Conservation (phyloP, 2,888 invertebrate species). For the Lycophotia porphyrea region DNA sequence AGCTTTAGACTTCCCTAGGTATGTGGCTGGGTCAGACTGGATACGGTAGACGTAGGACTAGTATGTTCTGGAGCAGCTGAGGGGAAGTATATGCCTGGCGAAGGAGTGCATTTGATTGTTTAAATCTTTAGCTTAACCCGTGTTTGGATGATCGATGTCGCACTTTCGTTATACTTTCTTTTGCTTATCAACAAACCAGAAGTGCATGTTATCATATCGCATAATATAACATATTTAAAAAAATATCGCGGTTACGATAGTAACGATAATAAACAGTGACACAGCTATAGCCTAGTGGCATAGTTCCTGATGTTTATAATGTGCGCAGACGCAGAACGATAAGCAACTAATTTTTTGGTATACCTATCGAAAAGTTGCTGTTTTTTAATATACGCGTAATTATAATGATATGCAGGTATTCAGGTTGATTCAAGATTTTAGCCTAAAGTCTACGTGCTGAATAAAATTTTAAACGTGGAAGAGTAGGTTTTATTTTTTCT, state of each 20-base stretch:
- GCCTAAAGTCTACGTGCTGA: neutral
- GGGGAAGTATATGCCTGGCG: neutral
- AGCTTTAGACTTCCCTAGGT: neutral
- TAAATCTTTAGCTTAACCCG: neutral
- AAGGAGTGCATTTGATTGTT: neutral
- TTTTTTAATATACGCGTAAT: slow-evolving; percentile 33
- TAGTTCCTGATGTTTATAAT: slow-evolving; percentile 48
- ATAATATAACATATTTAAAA: slow-evolving; percentile 11
- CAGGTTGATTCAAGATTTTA: slow-evolving; percentile 23
- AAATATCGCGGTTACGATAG: slow-evolving; percentile 48
- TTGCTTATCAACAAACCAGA: slow-evolving; percentile 29
- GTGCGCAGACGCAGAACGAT: slow-evolving; percentile 44
- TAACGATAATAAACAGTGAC: slow-evolving; percentile 51
- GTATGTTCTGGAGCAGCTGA: neutral
- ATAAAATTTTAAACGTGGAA: slow-evolving; percentile 10
- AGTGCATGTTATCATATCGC: slow-evolving; percentile 37
- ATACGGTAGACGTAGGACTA: neutral
- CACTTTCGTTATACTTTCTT: slow-evolving; percentile 11
- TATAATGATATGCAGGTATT: slow-evolving; percentile 37
- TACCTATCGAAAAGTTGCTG: neutral
- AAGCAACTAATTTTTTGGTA: slow-evolving; percentile 28
- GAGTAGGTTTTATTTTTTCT: neutral
- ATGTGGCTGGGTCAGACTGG: neutral
- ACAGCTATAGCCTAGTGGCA: slow-evolving; percentile 45
- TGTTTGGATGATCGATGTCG: slow-evolving; percentile 7